These are phyloP conservation scores for Pemphredon lugubris DNA, from an alignment of 2,888 invertebrate genomes.

Conservation along the genomic window DNA sequence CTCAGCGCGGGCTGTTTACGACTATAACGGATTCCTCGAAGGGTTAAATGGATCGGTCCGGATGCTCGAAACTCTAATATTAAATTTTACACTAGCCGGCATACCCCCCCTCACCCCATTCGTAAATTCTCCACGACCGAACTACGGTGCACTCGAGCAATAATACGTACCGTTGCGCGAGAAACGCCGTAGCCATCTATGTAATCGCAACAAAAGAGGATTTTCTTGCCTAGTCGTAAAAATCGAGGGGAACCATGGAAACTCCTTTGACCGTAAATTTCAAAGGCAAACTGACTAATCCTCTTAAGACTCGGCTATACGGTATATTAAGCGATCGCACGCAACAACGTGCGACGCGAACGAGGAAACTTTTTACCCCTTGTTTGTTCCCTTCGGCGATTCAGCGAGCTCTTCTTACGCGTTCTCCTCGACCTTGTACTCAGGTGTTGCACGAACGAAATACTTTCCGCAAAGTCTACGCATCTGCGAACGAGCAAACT, in stretches of 20 bases:
- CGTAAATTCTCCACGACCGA: slow-evolving; percentile 33
- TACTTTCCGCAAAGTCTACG: not conserved
- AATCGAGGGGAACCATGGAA: slow-evolving; percentile 23
- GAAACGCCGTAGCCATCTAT: slow-evolving; percentile 1
- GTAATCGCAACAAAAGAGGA: not conserved
- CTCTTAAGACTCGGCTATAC: not conserved
- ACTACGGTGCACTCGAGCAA: slow-evolving; percentile 1
- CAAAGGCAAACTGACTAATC: slow-evolving; percentile 10
- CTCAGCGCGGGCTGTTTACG: slow-evolving; percentile 3
- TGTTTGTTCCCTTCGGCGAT: not conserved
- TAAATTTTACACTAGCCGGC: slow-evolving; percentile 49
- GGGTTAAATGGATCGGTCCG: slow-evolving; percentile 42
- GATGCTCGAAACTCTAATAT: slow-evolving; percentile 33
- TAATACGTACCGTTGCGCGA: slow-evolving; percentile 2
- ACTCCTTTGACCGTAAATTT: slow-evolving; percentile 20
- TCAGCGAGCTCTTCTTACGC: not conserved
- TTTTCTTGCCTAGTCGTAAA: slow-evolving; percentile 4
- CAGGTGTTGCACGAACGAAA: slow-evolving; percentile 1
- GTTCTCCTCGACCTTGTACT: not conserved
- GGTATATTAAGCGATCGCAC: slow-evolving; percentile 19
- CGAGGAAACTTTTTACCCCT: slow-evolving; percentile 1
- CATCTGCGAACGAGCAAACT: slow-evolving; percentile 16
- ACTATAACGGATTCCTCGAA: slow-evolving; percentile 14
- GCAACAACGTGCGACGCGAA: not conserved
- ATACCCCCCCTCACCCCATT: slow-evolving; percentile 15